Evolutionary conservation across 2,797 vertebrate genomes (phyloP).

Genomic region (Enteromius radiatus): DNA sequence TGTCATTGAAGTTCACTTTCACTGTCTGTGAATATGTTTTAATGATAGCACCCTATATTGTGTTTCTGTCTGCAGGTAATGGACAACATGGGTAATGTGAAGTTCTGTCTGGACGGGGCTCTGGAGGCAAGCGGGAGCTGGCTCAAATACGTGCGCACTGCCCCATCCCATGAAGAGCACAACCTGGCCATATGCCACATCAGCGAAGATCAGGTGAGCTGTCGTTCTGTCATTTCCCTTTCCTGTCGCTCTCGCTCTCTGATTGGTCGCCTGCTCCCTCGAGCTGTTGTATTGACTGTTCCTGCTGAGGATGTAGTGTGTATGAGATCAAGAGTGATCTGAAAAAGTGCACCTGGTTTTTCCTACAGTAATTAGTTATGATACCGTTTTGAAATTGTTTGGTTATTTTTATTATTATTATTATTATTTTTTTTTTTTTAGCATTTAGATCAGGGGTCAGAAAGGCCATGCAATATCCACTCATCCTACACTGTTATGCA

Average conservation of each 20-base stretch:
- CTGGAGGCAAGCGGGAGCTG: slow-evolving; percentile 83
- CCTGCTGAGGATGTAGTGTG: not conserved
- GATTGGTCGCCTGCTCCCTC: not conserved
- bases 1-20: not conserved
- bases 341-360: not conserved
- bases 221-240: not conserved
- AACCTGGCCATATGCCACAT: slow-evolving; percentile 89
- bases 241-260: not conserved
- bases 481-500: not conserved
- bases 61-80: slow-evolving; percentile 77
- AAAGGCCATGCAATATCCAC: not conserved
- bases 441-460: not conserved
- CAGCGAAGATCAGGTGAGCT: slow-evolving; percentile 89
- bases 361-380: not conserved
- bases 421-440: no score
- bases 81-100: slow-evolving; percentile 86
- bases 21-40: not conserved
- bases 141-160: slow-evolving; percentile 92
- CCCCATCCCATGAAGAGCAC: slow-evolving; percentile 88
- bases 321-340: not conserved
- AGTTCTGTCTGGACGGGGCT: slow-evolving; percentile 84
- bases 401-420: no score
- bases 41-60: not conserved
- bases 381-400: not conserved
- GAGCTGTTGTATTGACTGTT: not conserved